These are phyloP conservation scores for Nannoperca obscura DNA, from an alignment of 2,797 vertebrate genomes.

Conservation along the genomic window DNA sequence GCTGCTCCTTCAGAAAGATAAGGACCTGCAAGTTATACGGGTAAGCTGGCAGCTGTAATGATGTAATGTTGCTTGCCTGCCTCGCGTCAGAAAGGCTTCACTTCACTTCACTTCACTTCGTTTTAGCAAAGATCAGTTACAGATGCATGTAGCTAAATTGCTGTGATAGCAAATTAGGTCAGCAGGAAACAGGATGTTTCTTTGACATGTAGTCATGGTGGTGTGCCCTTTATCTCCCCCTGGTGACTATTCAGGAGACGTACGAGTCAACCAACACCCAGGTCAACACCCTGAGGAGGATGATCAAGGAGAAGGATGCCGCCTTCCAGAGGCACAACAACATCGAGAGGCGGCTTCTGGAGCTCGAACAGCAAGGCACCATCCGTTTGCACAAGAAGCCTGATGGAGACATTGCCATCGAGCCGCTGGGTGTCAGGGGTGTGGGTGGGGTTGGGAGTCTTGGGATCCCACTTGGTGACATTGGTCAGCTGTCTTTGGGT, in stretches of 20 bases:
- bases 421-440: slow-evolving; percentile 72
- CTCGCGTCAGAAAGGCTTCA: slow-evolving; percentile 15
- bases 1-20: slow-evolving; percentile 93
- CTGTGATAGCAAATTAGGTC: slow-evolving; percentile 73
- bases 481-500: slow-evolving; percentile 65
- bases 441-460: slow-evolving; percentile 32
- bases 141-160: slow-evolving; percentile 61
- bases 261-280: slow-evolving; percentile 94
- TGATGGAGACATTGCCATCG: slow-evolving; percentile 85
- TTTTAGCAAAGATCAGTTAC: slow-evolving; percentile 51
- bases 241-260: slow-evolving; percentile 88
- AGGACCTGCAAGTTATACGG: slow-evolving; percentile 92
- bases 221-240: slow-evolving; percentile 68
- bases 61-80: slow-evolving; percentile 15
- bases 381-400: slow-evolving; percentile 86
- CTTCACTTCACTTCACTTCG: slow-evolving; percentile 16
- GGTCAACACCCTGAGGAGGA: slow-evolving; percentile 92
- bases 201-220: slow-evolving; percentile 57
- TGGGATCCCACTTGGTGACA: slow-evolving; percentile 73
- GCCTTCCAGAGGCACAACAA: slow-evolving; percentile 91
- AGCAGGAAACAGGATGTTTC: slow-evolving; percentile 76
- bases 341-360: slow-evolving; percentile 85
- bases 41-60: slow-evolving; percentile 72
- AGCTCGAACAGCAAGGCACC: slow-evolving; percentile 85
- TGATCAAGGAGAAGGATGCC: slow-evolving; percentile 97